Evolutionary conservation across 2,113 vertebrate species (phyloP).

Genomic region (Chlorocebus sabaeus): DNA sequence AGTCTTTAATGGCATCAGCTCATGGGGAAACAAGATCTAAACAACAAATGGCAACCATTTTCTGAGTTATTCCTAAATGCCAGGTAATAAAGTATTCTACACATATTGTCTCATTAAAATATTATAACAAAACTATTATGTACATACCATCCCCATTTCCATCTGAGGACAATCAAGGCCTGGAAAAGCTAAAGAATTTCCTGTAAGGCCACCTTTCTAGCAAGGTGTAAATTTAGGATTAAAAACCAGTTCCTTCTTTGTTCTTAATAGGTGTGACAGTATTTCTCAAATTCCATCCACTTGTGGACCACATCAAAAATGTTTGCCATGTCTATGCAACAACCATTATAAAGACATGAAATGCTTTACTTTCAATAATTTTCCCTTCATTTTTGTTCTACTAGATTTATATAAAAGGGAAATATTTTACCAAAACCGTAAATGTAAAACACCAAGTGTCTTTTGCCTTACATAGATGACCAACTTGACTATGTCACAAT

Average conservation of each 20-base stretch:
- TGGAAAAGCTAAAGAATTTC: not conserved
- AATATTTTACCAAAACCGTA: not conserved
- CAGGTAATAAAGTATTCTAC: not conserved
- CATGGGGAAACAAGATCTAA: not conserved
- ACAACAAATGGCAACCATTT: not conserved
- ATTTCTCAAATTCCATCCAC: not conserved
- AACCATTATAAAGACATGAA: not conserved
- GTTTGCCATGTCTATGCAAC: not conserved
- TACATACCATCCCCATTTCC: not conserved
- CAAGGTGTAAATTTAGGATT: not conserved
- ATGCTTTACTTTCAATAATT: not conserved
- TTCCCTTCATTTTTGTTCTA: not conserved
- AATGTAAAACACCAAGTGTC: not conserved
- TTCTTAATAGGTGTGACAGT: not conserved
- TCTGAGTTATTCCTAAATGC: not conserved
- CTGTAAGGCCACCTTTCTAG: not conserved
- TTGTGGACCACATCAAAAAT: too few species aligned
- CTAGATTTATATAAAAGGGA: not conserved
- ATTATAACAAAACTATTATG: not conserved
- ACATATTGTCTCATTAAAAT: not conserved
- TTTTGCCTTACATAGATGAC: not conserved
- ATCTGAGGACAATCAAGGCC: not conserved
- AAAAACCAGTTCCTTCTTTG: not conserved
- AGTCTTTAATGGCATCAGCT: not conserved
- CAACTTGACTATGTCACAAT: not conserved